Percentiles rank a stretch among this genome's conserved stretches.
phyloP scores from a whole-genome alignment of 35 echinoderm and acorn worm species.

The Hemicentrotus pulcherrimus region DNA sequence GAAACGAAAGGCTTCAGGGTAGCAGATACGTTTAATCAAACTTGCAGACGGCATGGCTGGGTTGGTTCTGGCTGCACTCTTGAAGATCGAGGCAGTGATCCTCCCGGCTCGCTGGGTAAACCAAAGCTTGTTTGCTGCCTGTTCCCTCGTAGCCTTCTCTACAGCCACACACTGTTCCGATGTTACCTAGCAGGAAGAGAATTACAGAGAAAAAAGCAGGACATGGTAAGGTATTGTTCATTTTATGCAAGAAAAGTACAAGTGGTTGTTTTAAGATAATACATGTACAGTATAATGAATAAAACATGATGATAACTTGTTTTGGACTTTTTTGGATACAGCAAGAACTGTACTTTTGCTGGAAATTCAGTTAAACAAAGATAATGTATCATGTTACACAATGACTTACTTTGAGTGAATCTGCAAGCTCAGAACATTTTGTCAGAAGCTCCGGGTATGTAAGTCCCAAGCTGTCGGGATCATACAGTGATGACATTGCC shows the following conservation, averaged over 20 bases:
- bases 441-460: constrained; percentile 28
- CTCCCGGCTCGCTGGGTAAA: constrained; percentile 55
- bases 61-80: constrained; percentile 59
- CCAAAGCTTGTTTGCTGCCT: constrained; percentile 60
- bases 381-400: too few species aligned
- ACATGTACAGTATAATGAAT: background rate
- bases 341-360: background rate
- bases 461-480: constrained; percentile 38
- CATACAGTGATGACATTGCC: constrained; percentile 44
- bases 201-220: too few species aligned
- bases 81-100: constrained; percentile 70
- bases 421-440: background rate
- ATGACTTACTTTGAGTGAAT: constrained; percentile 47
- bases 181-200: too few species aligned
- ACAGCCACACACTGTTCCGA: constrained; percentile 1
- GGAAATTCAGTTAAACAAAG: too few species aligned
- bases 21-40: constrained; percentile 63
- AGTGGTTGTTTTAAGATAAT: too few species aligned
- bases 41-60: constrained; percentile 56
- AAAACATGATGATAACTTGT: too few species aligned
- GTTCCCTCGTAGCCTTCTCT: constrained; percentile 47
- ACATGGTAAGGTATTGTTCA: too few species aligned
- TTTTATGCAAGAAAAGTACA: too few species aligned
- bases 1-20: constrained; percentile 59
- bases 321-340: too few species aligned